phyloP scores from a whole-genome alignment of 2,113 vertebrate species.

The Ameiurus melas region DNA sequence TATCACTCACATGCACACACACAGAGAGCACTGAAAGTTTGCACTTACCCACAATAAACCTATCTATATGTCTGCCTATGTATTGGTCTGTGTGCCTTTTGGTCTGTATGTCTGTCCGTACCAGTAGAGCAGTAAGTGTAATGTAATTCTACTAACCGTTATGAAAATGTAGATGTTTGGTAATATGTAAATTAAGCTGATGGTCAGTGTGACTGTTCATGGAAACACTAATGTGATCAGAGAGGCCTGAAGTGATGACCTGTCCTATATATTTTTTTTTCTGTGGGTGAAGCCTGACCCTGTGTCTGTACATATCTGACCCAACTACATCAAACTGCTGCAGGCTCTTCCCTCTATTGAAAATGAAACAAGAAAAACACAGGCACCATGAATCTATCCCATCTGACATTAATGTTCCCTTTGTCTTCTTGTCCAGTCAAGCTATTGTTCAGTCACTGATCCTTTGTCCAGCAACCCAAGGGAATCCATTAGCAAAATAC shows the following conservation, averaged over 20 bases:
- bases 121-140: neutral
- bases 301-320: conserved; percentile 8
- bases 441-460: conserved; percentile 40
- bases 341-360: conserved; percentile 19
- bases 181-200: neutral
- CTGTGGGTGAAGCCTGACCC: conserved; percentile 13
- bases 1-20: neutral
- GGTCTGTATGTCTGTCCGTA: neutral
- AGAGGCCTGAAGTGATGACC: conserved; percentile 19
- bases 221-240: conserved; percentile 16
- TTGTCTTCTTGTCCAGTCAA: conserved; percentile 41
- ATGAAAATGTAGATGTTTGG: neutral
- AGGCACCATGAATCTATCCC: conserved; percentile 38
- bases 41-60: neutral
- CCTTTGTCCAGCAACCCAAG: conserved; percentile 33
- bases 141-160: neutral
- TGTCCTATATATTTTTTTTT: neutral
- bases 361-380: conserved; percentile 22
- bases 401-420: conserved; percentile 30
- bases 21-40: neutral
- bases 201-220: conserved; percentile 18
- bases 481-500: conserved; percentile 47
- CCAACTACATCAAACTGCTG: conserved; percentile 10
- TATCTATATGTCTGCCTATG: neutral
- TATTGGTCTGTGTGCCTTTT: neutral